Evolutionary conservation across 1,140 invertebrate species (phyloP), one percentile per base, ranked within the genome.

Genomic region (Trichomalopsis sarcophagae): DNA sequence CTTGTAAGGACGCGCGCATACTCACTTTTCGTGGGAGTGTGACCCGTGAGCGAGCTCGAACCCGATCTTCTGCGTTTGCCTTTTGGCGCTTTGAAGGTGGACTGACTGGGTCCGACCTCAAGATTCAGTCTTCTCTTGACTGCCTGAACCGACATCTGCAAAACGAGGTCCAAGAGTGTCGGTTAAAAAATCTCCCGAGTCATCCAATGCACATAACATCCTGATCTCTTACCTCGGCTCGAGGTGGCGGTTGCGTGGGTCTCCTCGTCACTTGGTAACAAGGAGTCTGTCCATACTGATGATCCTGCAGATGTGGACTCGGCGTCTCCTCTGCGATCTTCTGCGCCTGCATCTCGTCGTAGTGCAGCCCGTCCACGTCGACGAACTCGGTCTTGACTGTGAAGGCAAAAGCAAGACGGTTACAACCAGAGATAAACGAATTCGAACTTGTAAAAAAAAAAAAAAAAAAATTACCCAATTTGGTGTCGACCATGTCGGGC

Each of bases 211-310:
- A 44, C 40, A 44, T 10, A 44, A 44, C 0, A 5, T 9, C 10
- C 0, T 10, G 10, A 62, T 62, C 47, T 62, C 47, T 88, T 91
- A 94, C 94, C 91, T 94, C 94, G 86, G 94, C 91, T 88, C 94
- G 88, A 66, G 93, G 92, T 76, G 93, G 92, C 87, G 94, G 92
- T 87, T 93, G 93, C 76, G 93, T 93, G 66, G 91, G 92, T 89
- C 93, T 91, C 87, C 94, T 93, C 89, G 95, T 94, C 87, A 96
- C 94, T 92, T 96, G 95, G 90, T 96, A 95, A 92, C 96, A 95
- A 89, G 96, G 96, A 80, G 96, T 97, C 86, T 96, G 96, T 74
- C 96, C 96, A 93, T 97, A 97, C 84, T 96, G 97, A 91, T 97
- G 97, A 93, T 97, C 97, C 86, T 97, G 94, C 86, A 97, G 94